These are phyloP conservation scores for Drosophila suzukii DNA, from an alignment of 1,140 invertebrate genomes.

Conservation along the genomic window DNA sequence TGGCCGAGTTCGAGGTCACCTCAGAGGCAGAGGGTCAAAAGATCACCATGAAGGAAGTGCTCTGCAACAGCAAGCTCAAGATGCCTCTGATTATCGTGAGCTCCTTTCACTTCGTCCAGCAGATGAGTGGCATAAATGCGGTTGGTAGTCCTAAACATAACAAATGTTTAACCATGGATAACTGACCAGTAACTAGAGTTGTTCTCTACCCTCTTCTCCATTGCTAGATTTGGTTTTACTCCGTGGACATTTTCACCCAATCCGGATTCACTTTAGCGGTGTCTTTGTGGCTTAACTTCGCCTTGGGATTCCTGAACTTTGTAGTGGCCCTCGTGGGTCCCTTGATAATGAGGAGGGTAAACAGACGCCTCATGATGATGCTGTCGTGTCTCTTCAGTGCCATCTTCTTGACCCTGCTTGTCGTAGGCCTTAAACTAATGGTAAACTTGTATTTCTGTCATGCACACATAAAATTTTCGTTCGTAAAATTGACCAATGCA, in stretches of 20 bases:
- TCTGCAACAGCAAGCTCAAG: conserved; percentile 18
- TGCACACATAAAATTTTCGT: too few relatives aligned
- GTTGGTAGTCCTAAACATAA: conserved; percentile 85
- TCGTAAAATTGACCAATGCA: too few relatives aligned
- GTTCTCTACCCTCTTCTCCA: not conserved
- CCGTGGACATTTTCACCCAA: conserved; percentile 87
- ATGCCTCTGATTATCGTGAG: conserved; percentile 89
- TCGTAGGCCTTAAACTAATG: conserved; percentile 85
- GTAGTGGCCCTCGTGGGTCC: conserved; percentile 86
- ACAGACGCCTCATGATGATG: conserved; percentile 86
- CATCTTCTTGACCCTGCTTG: conserved; percentile 85
- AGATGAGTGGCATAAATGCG: conserved; percentile 93
- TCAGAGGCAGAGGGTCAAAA: conserved; percentile 90
- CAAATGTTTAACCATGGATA: not conserved
- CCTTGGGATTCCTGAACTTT: conserved; percentile 88
- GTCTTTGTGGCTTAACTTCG: conserved; percentile 88
- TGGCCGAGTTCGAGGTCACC: conserved; percentile 91
- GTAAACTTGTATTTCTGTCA: conserved; percentile 84
- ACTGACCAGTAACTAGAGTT: too few relatives aligned
- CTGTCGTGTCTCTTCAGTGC: conserved; percentile 85
- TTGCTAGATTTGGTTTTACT: conserved; percentile 90
- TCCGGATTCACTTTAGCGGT: conserved; percentile 85
- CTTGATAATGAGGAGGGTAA: conserved; percentile 85
- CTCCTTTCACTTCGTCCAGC: conserved; percentile 90
- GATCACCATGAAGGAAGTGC: conserved; percentile 11